Evolutionary conservation across 2,888 invertebrate species (phyloP), one percentile per base, ranked within the genome.

Genomic region (Embidobia sp.): DNA sequence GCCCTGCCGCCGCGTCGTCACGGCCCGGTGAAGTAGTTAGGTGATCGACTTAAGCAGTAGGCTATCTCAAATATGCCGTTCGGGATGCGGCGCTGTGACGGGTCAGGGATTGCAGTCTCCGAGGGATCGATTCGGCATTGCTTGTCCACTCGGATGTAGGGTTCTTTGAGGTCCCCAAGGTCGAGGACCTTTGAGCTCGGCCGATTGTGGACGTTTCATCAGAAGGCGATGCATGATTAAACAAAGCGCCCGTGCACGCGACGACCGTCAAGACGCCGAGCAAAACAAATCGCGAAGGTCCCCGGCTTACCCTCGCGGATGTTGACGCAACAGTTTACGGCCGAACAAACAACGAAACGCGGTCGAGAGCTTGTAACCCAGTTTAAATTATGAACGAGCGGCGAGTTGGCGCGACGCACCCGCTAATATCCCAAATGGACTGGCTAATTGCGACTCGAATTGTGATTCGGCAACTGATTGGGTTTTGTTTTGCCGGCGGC

Each of bases 61-160:
- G 69, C 69, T 53, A 74, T 69, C 74, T 74, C 69, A 74, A 74
- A 78, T 74, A 74, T 69, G 57, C 69, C 51, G 53, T 37, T 74
- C 59, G 40, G 69, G 57, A 73, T 74, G 55, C 66, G 69, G 69
- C 63, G 69, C 57, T 70, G 53, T 66, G 69, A 78, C 67, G 77
- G 69, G 73, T 74, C 77, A 74, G 69, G 53, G 64, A 74, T 78
- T 74, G 51, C 77, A 40, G 69, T 69, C 73, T 77, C 73, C 16
- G 33, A 76, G 77, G 70, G 69, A 73, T 79, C 76, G 77, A 81
- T 78, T 76, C 72, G 67, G 53, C 64, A 64, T 74, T 77, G 77
- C 72, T 73, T 69, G 40, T 26, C 63, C 67, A 64, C 73, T 67
- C 37, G 69, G 26, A 57, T 74, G 61, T 49, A 48, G 70, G 61